Base-by-base conservation (phyloP, 2,113 vertebrate species). In the Antennarius striatus region DNA sequence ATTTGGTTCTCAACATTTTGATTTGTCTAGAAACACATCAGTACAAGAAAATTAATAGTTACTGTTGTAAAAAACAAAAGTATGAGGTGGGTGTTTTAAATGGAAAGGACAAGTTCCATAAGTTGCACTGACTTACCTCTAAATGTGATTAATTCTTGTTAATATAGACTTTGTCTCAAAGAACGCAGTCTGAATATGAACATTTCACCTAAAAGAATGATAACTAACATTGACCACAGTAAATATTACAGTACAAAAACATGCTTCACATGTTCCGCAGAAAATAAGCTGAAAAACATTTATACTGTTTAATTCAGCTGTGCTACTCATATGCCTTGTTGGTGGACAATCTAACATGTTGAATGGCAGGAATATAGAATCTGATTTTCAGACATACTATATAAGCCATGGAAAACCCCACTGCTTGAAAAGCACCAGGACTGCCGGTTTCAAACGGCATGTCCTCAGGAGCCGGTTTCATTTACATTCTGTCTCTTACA, bases 1-100 rank as follows among this genome's bases (percentile, higher is more conserved):
- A 88, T 84, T 73, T 79, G 43, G 29, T 73, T 68, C 12, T 15
- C 1, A 15, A 58, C 59, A 59, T 59, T 62, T 42, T 62, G 40
- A 53, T 71, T 49, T 56, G 28, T 60, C 43, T 58, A 61, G 54
- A 60, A 73, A 62, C 58, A 54, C 67, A 75, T 39, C 47, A 32
- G 4, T 53, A 45, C n/a, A 22, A 6, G 6, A 53, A 40, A 55
- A 14, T n/a, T 16, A 6, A 79, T 50, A 63, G 68, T 55, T 43
- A 14, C 55, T 59, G 48, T 9, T 6, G 15, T 72, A 53, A 85
- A 54, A 62, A 40, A 6, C 52, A 14, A 56, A 47, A 13, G 32
- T 11, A 49, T 22, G 16, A 45, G 14, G 57, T 28, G 9, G 16
- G 16, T 12, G 56, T 10, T 16, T 58, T 30, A 29, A 3, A 42